These are phyloP conservation scores for Diplodus sargus DNA, from an alignment of 2,797 vertebrate genomes.

Conservation along the genomic window DNA sequence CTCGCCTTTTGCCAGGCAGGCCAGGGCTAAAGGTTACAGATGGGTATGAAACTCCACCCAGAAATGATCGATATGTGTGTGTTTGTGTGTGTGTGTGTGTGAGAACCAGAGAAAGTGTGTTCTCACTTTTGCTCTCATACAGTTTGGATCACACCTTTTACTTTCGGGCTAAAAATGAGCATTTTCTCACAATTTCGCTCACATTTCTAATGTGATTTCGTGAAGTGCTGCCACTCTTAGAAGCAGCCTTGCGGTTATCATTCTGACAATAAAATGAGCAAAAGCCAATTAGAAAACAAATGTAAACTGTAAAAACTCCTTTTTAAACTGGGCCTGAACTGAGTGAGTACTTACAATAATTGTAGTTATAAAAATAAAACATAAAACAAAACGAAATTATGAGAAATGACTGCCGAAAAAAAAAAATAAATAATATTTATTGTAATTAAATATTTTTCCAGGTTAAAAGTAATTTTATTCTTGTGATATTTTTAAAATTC, in stretches of 20 bases:
- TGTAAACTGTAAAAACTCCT: background rate
- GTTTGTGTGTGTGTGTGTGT: conserved; percentile 17
- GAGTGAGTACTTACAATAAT: background rate
- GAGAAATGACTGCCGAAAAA: too few species aligned
- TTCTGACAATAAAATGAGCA: background rate
- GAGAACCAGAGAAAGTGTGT: conserved; percentile 66
- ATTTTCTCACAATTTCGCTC: background rate
- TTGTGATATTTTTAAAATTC: background rate
- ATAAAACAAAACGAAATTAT: too few species aligned
- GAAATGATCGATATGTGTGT: conserved; percentile 16
- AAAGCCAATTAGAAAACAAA: too few species aligned
- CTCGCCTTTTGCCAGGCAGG: conserved; percentile 18
- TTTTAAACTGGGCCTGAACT: background rate
- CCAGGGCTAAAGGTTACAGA: conserved; percentile 25
- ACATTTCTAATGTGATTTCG: background rate
- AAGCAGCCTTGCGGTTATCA: too few species aligned
- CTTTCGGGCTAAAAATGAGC: conserved; percentile 45
- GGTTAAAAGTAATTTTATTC: background rate
- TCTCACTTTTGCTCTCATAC: conserved; percentile 42
- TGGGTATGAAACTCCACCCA: conserved; percentile 40
- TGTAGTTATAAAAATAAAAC: background rate
- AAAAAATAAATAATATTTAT: too few species aligned
- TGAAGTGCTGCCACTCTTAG: too few species aligned
- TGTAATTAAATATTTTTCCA: too few species aligned
- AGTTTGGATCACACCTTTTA: conserved; percentile 60